Conservation (phyloP, 1,140 invertebrate genomes). For the Lepidurus couesii region DNA sequence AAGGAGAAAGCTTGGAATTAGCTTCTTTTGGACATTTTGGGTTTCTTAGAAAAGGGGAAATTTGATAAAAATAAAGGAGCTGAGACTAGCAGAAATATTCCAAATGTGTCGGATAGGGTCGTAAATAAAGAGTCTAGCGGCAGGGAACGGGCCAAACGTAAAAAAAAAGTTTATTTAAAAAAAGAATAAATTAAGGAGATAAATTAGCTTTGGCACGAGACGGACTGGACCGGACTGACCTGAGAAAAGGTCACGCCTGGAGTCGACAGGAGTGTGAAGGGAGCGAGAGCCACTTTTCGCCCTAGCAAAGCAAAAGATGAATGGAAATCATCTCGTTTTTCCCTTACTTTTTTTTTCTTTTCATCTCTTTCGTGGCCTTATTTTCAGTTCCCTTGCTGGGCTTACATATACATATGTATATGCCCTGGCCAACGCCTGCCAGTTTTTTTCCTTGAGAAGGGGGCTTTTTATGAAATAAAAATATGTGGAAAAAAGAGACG, state of each 20-base stretch:
- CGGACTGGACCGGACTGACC: neutral
- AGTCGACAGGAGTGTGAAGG: neutral
- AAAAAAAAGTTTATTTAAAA: neutral
- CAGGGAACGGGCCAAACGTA: neutral
- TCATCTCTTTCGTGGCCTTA: neutral
- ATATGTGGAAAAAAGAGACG: neutral
- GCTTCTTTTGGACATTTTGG: too few relatives aligned
- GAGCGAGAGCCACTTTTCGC: constrained; percentile 11
- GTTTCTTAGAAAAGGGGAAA: too few relatives aligned
- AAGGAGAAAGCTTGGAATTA: too few relatives aligned
- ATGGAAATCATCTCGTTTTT: constrained; percentile 9
- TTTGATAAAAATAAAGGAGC: neutral
- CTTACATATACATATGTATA: constrained; percentile 11
- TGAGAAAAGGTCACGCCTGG: constrained; percentile 17
- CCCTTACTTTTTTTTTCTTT: neutral
- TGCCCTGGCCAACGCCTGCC: neutral
- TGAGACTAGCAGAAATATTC: neutral
- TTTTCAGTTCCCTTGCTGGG: neutral
- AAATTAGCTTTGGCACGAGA: neutral
- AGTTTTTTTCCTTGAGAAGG: neutral
- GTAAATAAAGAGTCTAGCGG: neutral
- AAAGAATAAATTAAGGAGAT: neutral
- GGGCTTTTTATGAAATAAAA: neutral
- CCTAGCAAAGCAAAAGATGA: constrained; percentile 5
- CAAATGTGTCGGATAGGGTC: neutral